Percentiles rank a stretch among this genome's conserved stretches.
These are phyloP conservation scores for Chrysomallon squamiferum DNA, from an alignment of 1,140 invertebrate species.

Conservation along the genomic window DNA sequence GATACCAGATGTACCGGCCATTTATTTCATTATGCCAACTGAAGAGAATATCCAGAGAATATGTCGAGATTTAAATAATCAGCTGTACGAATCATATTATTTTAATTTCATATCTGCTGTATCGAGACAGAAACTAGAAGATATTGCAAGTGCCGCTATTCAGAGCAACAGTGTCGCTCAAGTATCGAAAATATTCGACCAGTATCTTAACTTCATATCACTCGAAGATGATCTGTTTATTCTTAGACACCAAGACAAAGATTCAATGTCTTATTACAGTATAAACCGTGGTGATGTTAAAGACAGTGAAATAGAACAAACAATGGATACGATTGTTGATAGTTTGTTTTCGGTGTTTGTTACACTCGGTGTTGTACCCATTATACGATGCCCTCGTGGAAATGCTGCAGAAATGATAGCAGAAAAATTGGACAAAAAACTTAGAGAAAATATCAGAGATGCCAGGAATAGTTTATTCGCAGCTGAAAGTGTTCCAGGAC, in stretches of 20 bases:
- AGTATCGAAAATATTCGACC: constrained; percentile 84
- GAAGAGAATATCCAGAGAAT: constrained; percentile 97
- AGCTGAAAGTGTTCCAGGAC: constrained; percentile 75
- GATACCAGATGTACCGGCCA: constrained; percentile 97
- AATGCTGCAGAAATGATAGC: constrained; percentile 99
- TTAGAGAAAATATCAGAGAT: constrained; percentile 96
- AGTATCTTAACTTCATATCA: constrained; percentile 98
- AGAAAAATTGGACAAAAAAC: constrained; percentile 95
- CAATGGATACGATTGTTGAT: constrained; percentile 95
- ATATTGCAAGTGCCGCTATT: constrained; percentile 90
- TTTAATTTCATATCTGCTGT: constrained; percentile 98
- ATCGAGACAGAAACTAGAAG: constrained; percentile 91
- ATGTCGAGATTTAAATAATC: constrained; percentile 85
- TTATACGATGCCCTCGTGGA: constrained; percentile 92
- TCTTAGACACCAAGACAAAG: constrained; percentile 89
- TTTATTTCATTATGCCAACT: constrained; percentile 98
- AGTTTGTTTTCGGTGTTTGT: constrained; percentile 98
- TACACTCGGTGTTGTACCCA: constrained; percentile 90
- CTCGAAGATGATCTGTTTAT: constrained; percentile 98
- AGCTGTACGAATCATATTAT: constrained; percentile 94
- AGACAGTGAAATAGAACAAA: constrained; percentile 93
- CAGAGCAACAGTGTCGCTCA: constrained; percentile 78
- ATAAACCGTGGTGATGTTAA: constrained; percentile 94
- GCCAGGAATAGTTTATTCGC: constrained; percentile 95
- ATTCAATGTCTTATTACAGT: constrained; percentile 91